Evolutionary conservation across 1,140 invertebrate genomes (phyloP).

Genomic region (Semibalanus balanoides): DNA sequence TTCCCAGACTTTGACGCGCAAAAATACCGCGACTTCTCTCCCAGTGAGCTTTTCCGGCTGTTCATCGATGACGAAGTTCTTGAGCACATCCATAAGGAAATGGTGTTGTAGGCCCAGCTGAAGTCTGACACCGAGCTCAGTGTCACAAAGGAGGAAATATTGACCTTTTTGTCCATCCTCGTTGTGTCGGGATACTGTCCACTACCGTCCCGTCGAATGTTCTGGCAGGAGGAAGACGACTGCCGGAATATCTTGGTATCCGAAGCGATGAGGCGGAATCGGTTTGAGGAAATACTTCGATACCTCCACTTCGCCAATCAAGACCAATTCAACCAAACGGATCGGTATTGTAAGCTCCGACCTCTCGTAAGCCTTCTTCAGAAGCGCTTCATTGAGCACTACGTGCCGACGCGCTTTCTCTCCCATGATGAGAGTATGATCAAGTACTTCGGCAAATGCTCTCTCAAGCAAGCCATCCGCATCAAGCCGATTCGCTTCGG

Average conservation of each 20-base stretch:
- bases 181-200: background rate
- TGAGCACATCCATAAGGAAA: too few species aligned
- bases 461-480: background rate
- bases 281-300: background rate
- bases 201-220: background rate
- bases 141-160: too few species aligned
- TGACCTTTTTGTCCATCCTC: background rate
- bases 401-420: background rate
- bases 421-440: background rate
- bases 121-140: too few species aligned
- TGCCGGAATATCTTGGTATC: background rate
- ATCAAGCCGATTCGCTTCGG: background rate
- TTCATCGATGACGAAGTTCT: too few species aligned
- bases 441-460: background rate
- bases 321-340: background rate
- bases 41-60: too few species aligned
- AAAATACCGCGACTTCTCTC: too few species aligned
- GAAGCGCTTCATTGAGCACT: background rate
- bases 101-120: too few species aligned
- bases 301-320: background rate
- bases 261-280: background rate
- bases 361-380: background rate
- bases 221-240: background rate
- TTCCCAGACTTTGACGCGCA: too few species aligned
- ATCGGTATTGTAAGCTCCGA: background rate